phyloP scores from a whole-genome alignment of 2,113 vertebrate genomes.

The Podarcis raffonei region DNA sequence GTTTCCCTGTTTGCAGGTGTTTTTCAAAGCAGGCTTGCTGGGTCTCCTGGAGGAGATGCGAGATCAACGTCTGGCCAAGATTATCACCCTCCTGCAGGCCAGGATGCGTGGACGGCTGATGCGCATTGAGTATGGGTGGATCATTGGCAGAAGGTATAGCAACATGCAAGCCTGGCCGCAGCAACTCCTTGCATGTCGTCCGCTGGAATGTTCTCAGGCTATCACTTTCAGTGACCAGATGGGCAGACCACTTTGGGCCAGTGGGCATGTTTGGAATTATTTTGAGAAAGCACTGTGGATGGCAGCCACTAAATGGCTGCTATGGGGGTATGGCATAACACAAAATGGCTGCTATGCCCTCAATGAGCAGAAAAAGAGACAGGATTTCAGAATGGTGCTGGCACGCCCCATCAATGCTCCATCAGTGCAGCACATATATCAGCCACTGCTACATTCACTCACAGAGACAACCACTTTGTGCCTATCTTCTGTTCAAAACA shows the following conservation, averaged over 20 bases:
- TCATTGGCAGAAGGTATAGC: slow-evolving; percentile 81
- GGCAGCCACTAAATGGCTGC: no score
- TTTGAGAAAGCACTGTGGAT: background rate
- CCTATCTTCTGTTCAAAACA: no score
- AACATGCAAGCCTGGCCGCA: background rate
- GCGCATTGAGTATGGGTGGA: slow-evolving; percentile 83
- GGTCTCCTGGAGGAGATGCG: slow-evolving; percentile 89
- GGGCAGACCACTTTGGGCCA: background rate
- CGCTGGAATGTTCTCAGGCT: background rate
- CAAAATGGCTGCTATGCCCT: no score
- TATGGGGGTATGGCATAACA: no score
- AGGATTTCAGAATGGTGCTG: no score
- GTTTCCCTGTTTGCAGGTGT: slow-evolving; percentile 78
- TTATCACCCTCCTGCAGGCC: slow-evolving; percentile 89
- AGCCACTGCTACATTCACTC: no score
- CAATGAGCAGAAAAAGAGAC: no score
- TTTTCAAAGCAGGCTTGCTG: slow-evolving; percentile 93
- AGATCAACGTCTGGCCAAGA: slow-evolving; percentile 89
- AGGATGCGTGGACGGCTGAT: slow-evolving; percentile 85
- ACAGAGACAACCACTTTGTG: no score
- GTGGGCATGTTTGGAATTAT: background rate
- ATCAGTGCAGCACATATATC: no score
- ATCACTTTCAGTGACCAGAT: background rate
- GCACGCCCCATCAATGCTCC: no score
- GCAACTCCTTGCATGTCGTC: background rate